phyloP scores from a whole-genome alignment of 2,797 vertebrate species.

The Falco naumanni region DNA sequence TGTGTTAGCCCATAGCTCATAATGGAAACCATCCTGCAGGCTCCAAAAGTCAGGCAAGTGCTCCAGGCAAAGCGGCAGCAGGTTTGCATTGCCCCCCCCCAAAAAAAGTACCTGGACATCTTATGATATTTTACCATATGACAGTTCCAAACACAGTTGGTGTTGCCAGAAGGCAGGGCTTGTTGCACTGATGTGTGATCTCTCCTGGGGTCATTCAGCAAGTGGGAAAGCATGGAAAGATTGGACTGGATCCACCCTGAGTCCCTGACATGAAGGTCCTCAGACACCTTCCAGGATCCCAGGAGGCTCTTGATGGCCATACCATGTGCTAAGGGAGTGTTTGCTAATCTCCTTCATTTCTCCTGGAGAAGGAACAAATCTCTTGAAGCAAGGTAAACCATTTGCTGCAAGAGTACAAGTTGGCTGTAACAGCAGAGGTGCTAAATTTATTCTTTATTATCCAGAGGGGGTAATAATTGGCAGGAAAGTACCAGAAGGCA shows the following conservation, averaged over 20 bases:
- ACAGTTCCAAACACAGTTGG: background rate
- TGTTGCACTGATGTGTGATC: background rate
- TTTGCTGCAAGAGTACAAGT: background rate
- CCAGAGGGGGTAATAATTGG: background rate
- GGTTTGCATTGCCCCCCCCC: background rate
- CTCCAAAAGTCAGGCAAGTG: background rate
- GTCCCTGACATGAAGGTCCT: background rate
- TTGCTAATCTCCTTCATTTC: background rate
- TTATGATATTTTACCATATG: background rate
- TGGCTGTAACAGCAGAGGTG: background rate
- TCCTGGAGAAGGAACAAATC: background rate
- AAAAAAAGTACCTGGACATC: background rate
- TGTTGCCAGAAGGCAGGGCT: background rate
- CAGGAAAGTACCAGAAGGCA: background rate
- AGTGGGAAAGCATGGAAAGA: background rate
- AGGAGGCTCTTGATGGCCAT: background rate
- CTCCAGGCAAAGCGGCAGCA: background rate
- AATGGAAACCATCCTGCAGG: background rate
- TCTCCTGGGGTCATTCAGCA: background rate
- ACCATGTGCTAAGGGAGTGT: background rate
- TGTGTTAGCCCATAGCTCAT: background rate
- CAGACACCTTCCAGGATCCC: background rate
- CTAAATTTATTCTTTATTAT: background rate
- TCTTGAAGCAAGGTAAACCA: background rate
- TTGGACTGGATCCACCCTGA: background rate